Percentiles rank a stretch among this genome's conserved stretches.
Evolutionary conservation across 53 echinoderm and acorn worm genomes (phyloP).

Genomic region (Mesocentrotus franciscanus): DNA sequence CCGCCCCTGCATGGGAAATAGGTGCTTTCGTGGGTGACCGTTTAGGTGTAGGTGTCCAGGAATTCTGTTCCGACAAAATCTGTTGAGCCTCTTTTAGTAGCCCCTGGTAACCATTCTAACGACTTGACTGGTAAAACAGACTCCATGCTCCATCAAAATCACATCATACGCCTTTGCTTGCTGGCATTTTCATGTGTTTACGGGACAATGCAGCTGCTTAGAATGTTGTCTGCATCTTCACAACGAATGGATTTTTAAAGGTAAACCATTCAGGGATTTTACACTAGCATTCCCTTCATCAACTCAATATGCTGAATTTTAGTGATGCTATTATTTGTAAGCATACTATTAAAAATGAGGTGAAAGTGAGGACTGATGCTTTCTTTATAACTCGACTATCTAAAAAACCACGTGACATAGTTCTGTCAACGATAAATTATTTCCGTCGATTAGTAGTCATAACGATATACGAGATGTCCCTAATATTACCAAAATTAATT

Average conservation of each 20-base stretch:
- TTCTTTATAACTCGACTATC: no score
- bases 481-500: background rate
- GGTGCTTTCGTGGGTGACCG: background rate
- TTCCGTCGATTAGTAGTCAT: background rate
- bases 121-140: slow-evolving; percentile 23
- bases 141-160: slow-evolving; percentile 48
- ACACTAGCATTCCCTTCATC: background rate
- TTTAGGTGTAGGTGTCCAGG: background rate
- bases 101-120: background rate
- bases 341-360: background rate
- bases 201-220: slow-evolving; percentile 18
- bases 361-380: background rate
- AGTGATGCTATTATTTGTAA: background rate
- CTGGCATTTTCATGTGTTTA: slow-evolving; percentile 50
- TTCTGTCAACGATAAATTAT: background rate
- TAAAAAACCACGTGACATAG: background rate
- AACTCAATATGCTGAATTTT: background rate
- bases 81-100: slow-evolving; percentile 14
- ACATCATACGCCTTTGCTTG: slow-evolving; percentile 47
- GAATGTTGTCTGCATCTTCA: slow-evolving; percentile 15
- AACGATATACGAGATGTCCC: background rate
- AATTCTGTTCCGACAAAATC: slow-evolving; percentile 12
- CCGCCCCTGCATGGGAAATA: background rate
- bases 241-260: background rate
- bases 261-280: background rate